Evolutionary conservation across 2,797 vertebrate species (phyloP), one percentile per base, ranked within the genome.

Genomic region (Taeniopygia guttata): DNA sequence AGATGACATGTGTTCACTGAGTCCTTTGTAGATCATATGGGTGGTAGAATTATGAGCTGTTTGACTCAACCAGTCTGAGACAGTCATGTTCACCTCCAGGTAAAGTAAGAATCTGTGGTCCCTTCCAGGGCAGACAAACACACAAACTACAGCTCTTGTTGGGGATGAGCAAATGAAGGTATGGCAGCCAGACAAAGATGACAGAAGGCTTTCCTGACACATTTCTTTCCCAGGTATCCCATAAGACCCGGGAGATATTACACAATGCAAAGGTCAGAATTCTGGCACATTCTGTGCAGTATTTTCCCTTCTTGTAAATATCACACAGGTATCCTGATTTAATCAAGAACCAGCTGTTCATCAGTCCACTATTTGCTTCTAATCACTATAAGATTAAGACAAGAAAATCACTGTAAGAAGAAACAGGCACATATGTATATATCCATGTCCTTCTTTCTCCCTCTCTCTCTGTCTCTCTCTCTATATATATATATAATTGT

Each of bases 371-470:
- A 38, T 14, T 36, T 70, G 32, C 34, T 58, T 72, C 56, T 82
- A 70, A 75, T 5, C 36, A 48, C 23, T 55, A 84, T 17, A 73
- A 74, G 48, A n/a, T n/a, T n/a, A n/a, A n/a, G n/a, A n/a, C n/a
- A n/a, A n/a, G n/a, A n/a, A n/a, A n/a, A n/a, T n/a, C n/a, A n/a
- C n/a, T n/a, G n/a, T n/a, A n/a, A n/a, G 38, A 90, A 75, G 26
- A 54, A 38, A 62, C 5, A 27, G 30, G n/a, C 4, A n/a, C 0
- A 0, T n/a, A 19, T 34, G 5, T 6, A 8, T 26, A 16, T 29
- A 49, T 19, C 55, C 38, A 11, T 38, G 3, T 48, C 5, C 22
- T 67, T 34, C 13, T 26, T 12, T 51, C 2, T 20, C 18, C 52
- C 19, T 54, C 18, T 60, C 3, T 4, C 6, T 60, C 3, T 4